phyloP scores from a whole-genome alignment of 2,797 vertebrate species.

The Myripristis jacobus region DNA sequence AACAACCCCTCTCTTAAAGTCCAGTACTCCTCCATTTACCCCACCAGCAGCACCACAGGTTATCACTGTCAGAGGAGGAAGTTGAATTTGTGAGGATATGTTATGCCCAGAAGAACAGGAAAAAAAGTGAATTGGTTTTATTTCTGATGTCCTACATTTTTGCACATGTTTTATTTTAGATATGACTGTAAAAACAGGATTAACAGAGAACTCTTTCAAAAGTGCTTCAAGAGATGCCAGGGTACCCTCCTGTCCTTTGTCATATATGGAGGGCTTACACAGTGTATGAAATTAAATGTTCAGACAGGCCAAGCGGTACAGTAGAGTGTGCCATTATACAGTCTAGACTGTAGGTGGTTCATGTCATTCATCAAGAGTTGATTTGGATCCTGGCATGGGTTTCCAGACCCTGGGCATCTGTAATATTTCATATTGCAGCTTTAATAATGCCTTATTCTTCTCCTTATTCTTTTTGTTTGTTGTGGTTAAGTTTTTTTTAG shows the following conservation, averaged over 20 bases:
- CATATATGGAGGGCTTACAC: background rate
- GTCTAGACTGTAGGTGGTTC: slow-evolving; percentile 24
- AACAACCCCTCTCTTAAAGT: background rate
- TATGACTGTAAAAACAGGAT: too few species aligned
- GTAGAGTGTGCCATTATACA: slow-evolving; percentile 1
- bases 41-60: too few species aligned
- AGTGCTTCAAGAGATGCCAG: too few species aligned
- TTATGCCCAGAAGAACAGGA: background rate
- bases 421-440: slow-evolving; percentile 42
- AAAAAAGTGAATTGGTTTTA: too few species aligned
- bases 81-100: background rate
- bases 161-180: too few species aligned
- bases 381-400: slow-evolving; percentile 39
- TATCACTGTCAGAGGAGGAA: background rate
- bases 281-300: background rate
- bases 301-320: slow-evolving; percentile 15
- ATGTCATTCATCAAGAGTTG: slow-evolving; percentile 51
- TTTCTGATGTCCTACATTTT: too few species aligned
- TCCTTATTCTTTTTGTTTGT: slow-evolving; percentile 32
- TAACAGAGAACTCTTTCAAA: too few species aligned
- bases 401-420: slow-evolving; percentile 11
- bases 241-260: background rate
- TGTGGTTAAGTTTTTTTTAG: slow-evolving; percentile 11
- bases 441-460: background rate
- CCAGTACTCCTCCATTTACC: too few species aligned